A percentile compares a stretch with the other conserved stretches of the same genome.
These are phyloP conservation scores for Drosophila buzzatii DNA, from an alignment of 2,888 invertebrate genomes.

Conservation along the genomic window DNA sequence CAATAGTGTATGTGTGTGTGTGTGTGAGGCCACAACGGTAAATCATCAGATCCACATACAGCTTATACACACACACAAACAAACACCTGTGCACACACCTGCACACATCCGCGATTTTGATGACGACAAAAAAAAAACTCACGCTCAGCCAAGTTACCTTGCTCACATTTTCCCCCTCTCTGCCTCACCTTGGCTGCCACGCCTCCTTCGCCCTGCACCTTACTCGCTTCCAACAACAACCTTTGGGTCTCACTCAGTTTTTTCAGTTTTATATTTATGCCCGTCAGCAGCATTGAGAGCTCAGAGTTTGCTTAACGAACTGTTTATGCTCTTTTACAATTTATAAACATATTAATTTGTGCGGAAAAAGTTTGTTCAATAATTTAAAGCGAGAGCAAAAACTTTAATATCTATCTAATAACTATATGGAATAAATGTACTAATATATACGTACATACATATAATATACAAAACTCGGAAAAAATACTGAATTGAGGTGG, in stretches of 20 bases:
- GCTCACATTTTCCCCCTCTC: background rate
- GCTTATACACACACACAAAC: slow-evolving; percentile 13
- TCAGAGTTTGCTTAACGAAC: slow-evolving; percentile 14
- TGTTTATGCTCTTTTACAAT: slow-evolving; percentile 13
- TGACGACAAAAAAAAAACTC: slow-evolving; percentile 61
- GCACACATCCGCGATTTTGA: slow-evolving; percentile 46
- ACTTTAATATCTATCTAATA: background rate
- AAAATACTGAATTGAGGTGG: background rate
- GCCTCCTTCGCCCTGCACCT: background rate
- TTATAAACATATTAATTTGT: slow-evolving; percentile 1
- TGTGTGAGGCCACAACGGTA: slow-evolving; percentile 75
- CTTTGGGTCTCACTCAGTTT: slow-evolving; percentile 16
- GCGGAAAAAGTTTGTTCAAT: background rate
- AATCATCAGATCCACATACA: slow-evolving; percentile 56
- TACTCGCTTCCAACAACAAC: background rate
- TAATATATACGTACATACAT: too few relatives aligned
- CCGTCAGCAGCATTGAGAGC: background rate
- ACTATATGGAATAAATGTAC: too few relatives aligned
- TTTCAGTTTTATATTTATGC: slow-evolving; percentile 12
- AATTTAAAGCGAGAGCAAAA: background rate
- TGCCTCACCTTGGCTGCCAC: slow-evolving; percentile 1
- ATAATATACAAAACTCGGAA: background rate
- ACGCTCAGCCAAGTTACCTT: slow-evolving; percentile 14
- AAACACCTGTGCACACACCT: slow-evolving; percentile 10
- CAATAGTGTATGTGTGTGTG: slow-evolving; percentile 20